Base-by-base conservation (phyloP, 2,888 invertebrate genomes). In the Philonicus albiceps region DNA sequence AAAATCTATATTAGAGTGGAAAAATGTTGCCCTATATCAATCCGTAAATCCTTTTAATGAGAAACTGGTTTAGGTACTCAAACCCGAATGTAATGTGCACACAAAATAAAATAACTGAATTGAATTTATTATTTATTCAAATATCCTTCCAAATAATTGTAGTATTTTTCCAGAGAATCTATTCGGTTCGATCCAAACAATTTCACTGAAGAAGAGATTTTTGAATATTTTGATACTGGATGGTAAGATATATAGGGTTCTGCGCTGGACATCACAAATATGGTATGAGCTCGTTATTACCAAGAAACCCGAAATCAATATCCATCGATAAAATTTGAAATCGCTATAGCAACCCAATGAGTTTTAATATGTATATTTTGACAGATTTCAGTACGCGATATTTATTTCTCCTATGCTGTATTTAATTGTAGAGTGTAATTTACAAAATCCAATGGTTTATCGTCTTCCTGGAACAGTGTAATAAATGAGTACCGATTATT, bases 271-370 rank as follows among this genome's bases (percentile, higher is more conserved):
- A 55, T 4, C 30, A 74, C 30, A 16, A 74, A 27, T 34, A 30
- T 16, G n/a, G 11, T 34, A 30, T 16, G n/a, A n/a, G 16, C 16
- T 5, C 37, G 37, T 37, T 73, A 37, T 16, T 19, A 27, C 19
- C 49, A 74, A 74, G 37, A 74, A 31, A n/a, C 16, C 31, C 3
- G 16, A 80, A 80, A 80, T 80, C 80, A 49, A 80, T 80, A 80
- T n/a, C 19, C 30, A 80, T 80, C 53, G 80, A 80, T 53, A 80
- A 53, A 80, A 80, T 53, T 80, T 13, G 30, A 30, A 53, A 80
- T 80, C 31, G 27, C 53, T 53, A 80, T 80, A 80, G 80, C 43
- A 80, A 80, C 80, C 80, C 22, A 49, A 11, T n/a, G 80, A 5
- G 49, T 7, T 80, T 74, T 74, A 40, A 16, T 49, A 11, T 16